A percentile compares a stretch with the other conserved stretches of the same genome.
These are phyloP conservation scores for Ascidia mentula DNA, from an alignment of 23 tunicate species.

Conservation along the genomic window DNA sequence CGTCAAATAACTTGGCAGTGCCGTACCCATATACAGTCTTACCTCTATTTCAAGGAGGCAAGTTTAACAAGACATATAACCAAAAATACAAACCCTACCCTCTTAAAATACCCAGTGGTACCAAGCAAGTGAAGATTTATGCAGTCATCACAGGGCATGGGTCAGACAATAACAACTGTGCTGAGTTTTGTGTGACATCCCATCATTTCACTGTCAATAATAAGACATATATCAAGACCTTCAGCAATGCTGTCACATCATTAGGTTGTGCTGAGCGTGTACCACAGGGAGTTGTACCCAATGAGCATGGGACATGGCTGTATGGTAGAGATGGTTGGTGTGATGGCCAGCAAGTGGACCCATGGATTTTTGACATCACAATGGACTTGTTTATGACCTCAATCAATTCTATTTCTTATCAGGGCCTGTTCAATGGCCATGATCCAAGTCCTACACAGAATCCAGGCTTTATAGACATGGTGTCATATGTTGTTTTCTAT, in stretches of 20 bases:
- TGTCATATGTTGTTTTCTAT: too few species aligned
- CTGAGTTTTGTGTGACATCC: conserved; percentile 56
- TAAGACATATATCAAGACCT: conserved; percentile 24
- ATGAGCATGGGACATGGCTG: conserved; percentile 76
- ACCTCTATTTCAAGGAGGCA: conserved; percentile 50
- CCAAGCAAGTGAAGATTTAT: conserved; percentile 10
- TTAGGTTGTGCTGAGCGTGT: conserved; percentile 59
- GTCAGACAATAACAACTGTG: conserved; percentile 50
- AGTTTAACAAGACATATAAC: conserved; percentile 44
- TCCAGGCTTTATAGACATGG: too few species aligned
- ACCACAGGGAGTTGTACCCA: conserved; percentile 54
- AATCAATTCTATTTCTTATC: conserved; percentile 27
- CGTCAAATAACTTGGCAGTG: not conserved
- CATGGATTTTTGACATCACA: conserved; percentile 57
- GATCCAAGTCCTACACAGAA: conserved; percentile 52
- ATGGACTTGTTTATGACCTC: not conserved
- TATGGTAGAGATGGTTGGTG: conserved; percentile 77
- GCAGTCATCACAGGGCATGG: conserved; percentile 69
- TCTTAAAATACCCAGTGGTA: conserved; percentile 2
- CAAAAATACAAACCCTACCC: conserved; percentile 28
- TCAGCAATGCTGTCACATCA: conserved; percentile 55
- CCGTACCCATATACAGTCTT: conserved; percentile 9
- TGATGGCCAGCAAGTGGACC: conserved; percentile 58
- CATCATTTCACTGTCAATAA: conserved; percentile 38
- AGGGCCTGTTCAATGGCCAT: conserved; percentile 42